Percentiles rank a stretch among this genome's conserved stretches.
These are phyloP conservation scores for Panzeria rudis DNA, from an alignment of 2,888 invertebrate genomes.

Conservation along the genomic window DNA sequence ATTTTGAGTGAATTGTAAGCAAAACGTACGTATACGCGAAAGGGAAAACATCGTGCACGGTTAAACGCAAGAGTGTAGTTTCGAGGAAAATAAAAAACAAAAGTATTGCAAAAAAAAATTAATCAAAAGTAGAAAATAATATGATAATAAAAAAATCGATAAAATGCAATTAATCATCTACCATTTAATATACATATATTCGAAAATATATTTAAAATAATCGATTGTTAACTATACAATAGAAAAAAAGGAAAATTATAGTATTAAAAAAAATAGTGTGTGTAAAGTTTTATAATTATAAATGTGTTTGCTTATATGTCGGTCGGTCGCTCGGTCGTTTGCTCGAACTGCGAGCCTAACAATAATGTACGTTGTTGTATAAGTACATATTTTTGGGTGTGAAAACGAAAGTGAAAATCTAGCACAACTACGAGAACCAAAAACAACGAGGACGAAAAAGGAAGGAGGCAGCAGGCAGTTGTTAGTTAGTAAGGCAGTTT, in stretches of 20 bases:
- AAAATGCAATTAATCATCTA: slow-evolving; percentile 45
- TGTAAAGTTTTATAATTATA: slow-evolving; percentile 37
- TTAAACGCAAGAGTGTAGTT: slow-evolving; percentile 55
- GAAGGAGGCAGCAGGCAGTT: slow-evolving; percentile 67
- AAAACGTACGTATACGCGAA: slow-evolving; percentile 71
- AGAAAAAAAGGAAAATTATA: neutral
- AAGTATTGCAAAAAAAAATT: slow-evolving; percentile 48
- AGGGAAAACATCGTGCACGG: slow-evolving; percentile 61
- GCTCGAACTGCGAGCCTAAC: slow-evolving; percentile 49
- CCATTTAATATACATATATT: neutral
- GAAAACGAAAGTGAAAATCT: slow-evolving; percentile 83
- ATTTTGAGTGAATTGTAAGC: slow-evolving; percentile 68
- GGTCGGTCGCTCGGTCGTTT: slow-evolving; percentile 38
- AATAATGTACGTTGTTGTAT: slow-evolving; percentile 66
- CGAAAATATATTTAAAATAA: slow-evolving; percentile 11
- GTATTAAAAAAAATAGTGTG: slow-evolving; percentile 28
- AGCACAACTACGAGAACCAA: slow-evolving; percentile 74
- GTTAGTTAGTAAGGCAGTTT: slow-evolving; percentile 4
- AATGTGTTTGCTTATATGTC: slow-evolving; percentile 37
- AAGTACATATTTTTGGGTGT: slow-evolving; percentile 79
- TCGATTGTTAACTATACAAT: slow-evolving; percentile 1
- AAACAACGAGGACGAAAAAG: slow-evolving; percentile 70
- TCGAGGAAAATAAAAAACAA: slow-evolving; percentile 9
- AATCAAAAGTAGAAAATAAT: slow-evolving; percentile 36
- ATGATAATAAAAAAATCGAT: slow-evolving; percentile 47